phyloP scores from a whole-genome alignment of 2,888 invertebrate genomes.

The Harpagoxenus sublaevis region DNA sequence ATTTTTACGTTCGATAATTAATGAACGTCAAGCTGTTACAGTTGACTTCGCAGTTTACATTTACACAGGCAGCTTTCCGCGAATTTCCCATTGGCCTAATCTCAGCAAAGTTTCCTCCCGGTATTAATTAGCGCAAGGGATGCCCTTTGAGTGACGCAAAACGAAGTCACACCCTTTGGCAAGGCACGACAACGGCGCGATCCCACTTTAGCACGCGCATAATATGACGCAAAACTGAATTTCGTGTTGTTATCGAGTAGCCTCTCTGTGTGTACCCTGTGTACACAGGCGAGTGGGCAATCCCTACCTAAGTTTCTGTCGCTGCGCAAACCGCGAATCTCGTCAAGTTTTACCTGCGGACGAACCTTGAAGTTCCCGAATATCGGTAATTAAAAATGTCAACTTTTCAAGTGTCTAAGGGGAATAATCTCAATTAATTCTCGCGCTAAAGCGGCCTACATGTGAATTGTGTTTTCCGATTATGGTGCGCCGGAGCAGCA shows the following conservation, averaged over 20 bases:
- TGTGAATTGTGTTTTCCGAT: constrained; percentile 60
- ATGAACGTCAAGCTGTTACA: neutral
- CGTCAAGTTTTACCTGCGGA: neutral
- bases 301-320: neutral
- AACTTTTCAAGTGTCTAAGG: neutral
- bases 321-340: neutral
- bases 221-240: constrained; percentile 47
- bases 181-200: constrained; percentile 8
- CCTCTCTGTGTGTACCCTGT: neutral
- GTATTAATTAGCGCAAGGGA: constrained; percentile 40
- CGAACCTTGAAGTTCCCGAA: neutral
- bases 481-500: constrained; percentile 53
- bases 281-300: neutral
- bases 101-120: constrained; percentile 29
- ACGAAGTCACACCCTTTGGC: constrained; percentile 41
- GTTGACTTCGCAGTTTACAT: neutral
- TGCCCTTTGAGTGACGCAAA: constrained; percentile 45
- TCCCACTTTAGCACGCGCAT: constrained; percentile 31
- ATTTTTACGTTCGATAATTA: constrained; percentile 12
- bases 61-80: neutral
- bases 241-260: constrained; percentile 7
- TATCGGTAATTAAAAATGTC: neutral
- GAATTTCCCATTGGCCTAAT: constrained; percentile 29
- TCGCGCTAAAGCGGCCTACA: constrained; percentile 42
- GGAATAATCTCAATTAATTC: constrained; percentile 12